phyloP scores from a whole-genome alignment of 1,140 invertebrate species.

The Oreohelix idahoensis region DNA sequence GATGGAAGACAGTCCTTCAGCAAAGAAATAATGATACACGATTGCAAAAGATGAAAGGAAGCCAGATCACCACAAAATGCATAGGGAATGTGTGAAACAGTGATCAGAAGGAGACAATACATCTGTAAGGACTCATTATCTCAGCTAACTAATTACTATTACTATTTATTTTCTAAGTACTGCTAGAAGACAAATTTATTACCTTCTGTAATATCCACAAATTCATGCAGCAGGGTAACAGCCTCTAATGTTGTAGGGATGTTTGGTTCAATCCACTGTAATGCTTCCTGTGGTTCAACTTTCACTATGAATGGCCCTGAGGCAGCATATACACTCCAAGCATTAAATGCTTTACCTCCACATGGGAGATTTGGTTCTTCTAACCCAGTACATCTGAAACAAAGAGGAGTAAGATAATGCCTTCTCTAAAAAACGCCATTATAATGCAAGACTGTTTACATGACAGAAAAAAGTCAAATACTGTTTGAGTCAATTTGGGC shows the following conservation, averaged over 20 bases:
- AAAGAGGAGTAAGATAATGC: background rate
- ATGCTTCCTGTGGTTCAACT: background rate
- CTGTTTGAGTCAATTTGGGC: too few species aligned
- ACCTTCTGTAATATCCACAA: constrained; percentile 34
- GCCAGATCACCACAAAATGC: too few species aligned
- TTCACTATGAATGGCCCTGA: constrained; percentile 18
- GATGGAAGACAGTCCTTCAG: too few species aligned
- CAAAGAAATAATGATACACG: too few species aligned
- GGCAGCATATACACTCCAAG: constrained; percentile 26
- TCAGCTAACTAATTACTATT: too few species aligned
- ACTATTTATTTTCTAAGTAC: background rate
- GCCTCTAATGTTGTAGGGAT: constrained; percentile 15
- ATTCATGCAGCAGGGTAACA: background rate
- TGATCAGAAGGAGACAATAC: too few species aligned
- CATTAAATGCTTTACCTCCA: background rate
- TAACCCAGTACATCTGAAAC: constrained; percentile 8
- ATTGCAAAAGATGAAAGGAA: too few species aligned
- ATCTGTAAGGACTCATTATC: too few species aligned
- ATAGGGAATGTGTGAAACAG: too few species aligned
- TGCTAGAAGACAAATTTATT: background rate
- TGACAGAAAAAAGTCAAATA: too few species aligned
- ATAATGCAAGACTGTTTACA: too few species aligned
- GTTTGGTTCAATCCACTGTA: constrained; percentile 12
- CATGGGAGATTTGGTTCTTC: constrained; percentile 26
- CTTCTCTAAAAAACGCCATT: too few species aligned